Base-by-base conservation (phyloP, 2,888 invertebrate species). In the Ornithoptera alexandrae region DNA sequence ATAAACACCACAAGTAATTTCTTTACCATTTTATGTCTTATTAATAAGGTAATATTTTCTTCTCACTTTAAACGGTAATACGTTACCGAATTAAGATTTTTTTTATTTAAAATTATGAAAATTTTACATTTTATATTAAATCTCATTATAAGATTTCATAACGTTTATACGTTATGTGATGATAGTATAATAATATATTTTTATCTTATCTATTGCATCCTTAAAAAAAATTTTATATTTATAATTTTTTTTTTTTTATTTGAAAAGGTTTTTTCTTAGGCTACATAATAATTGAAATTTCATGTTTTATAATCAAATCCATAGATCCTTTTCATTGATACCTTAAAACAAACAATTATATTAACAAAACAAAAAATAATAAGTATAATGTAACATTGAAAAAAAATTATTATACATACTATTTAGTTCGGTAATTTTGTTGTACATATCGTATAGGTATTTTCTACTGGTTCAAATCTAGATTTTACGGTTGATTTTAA, bases 181-280 rank as follows among this genome's bases (percentile, higher is more conserved):
- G 8, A 36, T 36, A 64, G 2, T 22, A 30, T 30, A 50, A 39
- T 68, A 53, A 60, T 36, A 22, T 3, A 64, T 62, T 62, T 36
- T 59, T 62, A 71, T 68, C 65, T 65, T 62, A 71, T 71, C 71
- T 50, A 65, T 53, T 53, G 53, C n/a, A 53, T 53, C n/a, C n/a
- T 53, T 18, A 18, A 53, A 53, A 53, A 53, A 4, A 12, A 46
- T 53, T n/a, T n/a, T n/a, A 53, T 18, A 18, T 18, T 53, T 6
- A n/a, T 8, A n/a, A 53, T 53, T 6, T n/a, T 53, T 53, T 42
- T n/a, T 53, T 53, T 50, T 10, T 2, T 18, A 17, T 50, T 15
- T 17, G 15, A 17, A 17, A 18, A 50, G 5, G 10, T 53, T n/a
- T n/a, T 53, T 53, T 7, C 53, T 53, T n/a, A 53, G 6, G n/a